Evolutionary conservation across 2,888 invertebrate genomes (phyloP), one percentile per base, ranked within the genome.

Genomic region (Homarus gammarus): DNA sequence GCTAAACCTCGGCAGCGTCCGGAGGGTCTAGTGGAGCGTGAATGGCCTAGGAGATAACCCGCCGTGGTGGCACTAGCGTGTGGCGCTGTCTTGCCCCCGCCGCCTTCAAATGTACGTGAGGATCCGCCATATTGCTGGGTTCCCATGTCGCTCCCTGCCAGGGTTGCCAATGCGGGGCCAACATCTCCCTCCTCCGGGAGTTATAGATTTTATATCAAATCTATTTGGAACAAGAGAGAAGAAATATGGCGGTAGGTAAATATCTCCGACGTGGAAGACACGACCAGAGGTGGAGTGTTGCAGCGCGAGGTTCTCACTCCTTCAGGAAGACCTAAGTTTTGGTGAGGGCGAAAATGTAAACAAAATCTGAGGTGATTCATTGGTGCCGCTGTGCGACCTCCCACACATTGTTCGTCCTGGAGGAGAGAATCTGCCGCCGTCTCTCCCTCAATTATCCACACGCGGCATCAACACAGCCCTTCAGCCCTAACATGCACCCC

Each of bases 361-460:
- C 33, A 51, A 51, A 33, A 22, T 27, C 27, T 51, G 49, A n/a
- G 40, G 56, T 36, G 79, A 56, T 31, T 22, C 79, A 61, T 31
- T 82, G 68, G 56, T 40, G 68, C 44, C 85, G 51, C 49, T 49
- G 56, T 27, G 38, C 40, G 68, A 44, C 56, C 79, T 78, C 51
- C 78, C 86, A 79, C 86, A 87, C 86, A 87, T 79, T 87, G 79
- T 87, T 86, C 86, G 51, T 72, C 86, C 79, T 44, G 72, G 79
- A 79, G 78, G 68, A 79, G 68, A 79, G 79, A 79, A 79, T 87
- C 86, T 72, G 79, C 86, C 72, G 86, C 86, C 70, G 86, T 78
- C 86, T 87, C 86, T 79, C 79, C 79, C 86, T 87, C 86, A 87
- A 87, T 87, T 87, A 87, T 87, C 86, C 86, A 79, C 86, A 87